phyloP scores from a whole-genome alignment of 2,888 invertebrate species.

The Dysmachus trigonus region DNA sequence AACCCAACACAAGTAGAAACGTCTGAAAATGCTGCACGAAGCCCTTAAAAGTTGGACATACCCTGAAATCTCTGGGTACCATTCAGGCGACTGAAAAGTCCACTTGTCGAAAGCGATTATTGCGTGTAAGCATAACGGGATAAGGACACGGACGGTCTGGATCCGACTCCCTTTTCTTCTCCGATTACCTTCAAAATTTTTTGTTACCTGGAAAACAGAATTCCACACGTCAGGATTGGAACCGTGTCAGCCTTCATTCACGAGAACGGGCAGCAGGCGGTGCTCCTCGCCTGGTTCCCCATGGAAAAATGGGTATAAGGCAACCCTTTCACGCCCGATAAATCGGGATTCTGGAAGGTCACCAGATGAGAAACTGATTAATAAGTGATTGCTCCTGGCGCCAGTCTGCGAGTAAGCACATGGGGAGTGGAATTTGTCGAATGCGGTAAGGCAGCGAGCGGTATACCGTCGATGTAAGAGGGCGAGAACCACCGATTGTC shows the following conservation, averaged over 20 bases:
- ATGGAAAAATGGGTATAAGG: background rate
- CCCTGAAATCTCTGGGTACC: background rate
- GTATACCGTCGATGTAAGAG: background rate
- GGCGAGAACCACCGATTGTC: background rate
- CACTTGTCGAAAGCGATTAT: slow-evolving; percentile 28
- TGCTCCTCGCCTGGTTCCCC: background rate
- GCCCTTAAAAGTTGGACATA: slow-evolving; percentile 3
- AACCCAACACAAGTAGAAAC: background rate
- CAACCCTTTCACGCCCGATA: background rate
- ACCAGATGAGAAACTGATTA: background rate
- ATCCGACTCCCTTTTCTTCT: background rate
- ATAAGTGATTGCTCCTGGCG: background rate
- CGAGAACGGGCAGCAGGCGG: background rate
- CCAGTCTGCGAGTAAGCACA: background rate
- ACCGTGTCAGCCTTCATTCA: background rate
- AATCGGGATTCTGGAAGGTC: background rate
- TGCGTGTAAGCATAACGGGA: slow-evolving; percentile 18
- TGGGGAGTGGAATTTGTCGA: background rate
- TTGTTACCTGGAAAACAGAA: background rate
- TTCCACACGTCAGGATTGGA: background rate
- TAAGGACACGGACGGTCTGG: slow-evolving; percentile 1
- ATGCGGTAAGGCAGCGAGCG: background rate
- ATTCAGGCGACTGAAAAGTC: slow-evolving; percentile 6
- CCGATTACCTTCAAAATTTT: background rate
- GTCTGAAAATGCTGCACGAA: background rate